These are phyloP conservation scores for Otis tarda DNA, from an alignment of 2,113 vertebrate species.

Conservation along the genomic window DNA sequence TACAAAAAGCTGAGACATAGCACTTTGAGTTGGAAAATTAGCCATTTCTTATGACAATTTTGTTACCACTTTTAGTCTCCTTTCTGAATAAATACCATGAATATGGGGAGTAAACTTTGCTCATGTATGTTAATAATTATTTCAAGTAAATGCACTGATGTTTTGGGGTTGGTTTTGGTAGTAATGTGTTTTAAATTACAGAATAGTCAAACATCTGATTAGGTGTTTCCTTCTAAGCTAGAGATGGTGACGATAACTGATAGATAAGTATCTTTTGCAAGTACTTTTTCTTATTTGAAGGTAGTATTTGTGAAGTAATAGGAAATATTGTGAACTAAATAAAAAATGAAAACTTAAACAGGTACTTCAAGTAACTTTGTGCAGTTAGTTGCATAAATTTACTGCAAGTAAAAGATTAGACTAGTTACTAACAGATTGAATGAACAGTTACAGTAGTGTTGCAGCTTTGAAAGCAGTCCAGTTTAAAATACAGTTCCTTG, in stretches of 20 bases:
- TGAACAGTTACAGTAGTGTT: not conserved
- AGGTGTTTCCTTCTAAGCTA: conserved; percentile 30
- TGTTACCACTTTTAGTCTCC: not conserved
- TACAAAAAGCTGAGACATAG: not conserved
- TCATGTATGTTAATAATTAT: not conserved
- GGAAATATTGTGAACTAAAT: conserved; percentile 20
- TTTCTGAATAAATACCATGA: not conserved
- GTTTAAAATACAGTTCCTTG: not conserved
- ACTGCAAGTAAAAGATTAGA: not conserved
- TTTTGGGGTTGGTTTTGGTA: conserved; percentile 2
- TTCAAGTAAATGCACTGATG: conserved; percentile 32
- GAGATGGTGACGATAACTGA: not conserved
- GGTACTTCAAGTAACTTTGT: not conserved
- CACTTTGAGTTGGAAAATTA: not conserved
- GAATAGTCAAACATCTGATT: not conserved
- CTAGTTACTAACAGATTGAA: conserved; percentile 32
- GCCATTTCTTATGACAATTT: not conserved
- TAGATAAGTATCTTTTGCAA: conserved; percentile 9
- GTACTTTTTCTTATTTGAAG: conserved; percentile 27
- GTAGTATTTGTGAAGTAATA: conserved; percentile 48
- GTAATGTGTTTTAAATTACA: not conserved
- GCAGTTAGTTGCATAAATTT: not conserved
- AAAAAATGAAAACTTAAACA: not conserved
- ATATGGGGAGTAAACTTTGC: not conserved
- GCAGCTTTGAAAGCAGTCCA: conserved; percentile 1